Percentiles rank a stretch among this genome's conserved stretches.
phyloP scores from a whole-genome alignment of 1,140 invertebrate genomes.

The Protaetia brevitarsis region DNA sequence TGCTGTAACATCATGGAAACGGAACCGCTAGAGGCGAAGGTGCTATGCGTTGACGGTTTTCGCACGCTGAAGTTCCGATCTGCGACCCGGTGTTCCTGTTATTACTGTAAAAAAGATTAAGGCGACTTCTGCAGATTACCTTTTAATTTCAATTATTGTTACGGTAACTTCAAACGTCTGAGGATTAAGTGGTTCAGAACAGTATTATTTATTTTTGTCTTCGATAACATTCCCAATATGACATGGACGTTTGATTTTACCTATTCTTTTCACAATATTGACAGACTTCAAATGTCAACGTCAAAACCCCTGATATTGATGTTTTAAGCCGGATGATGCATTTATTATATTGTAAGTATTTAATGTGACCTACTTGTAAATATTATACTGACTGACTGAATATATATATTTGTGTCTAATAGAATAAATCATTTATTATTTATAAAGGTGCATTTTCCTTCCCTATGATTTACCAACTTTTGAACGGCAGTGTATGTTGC shows the following conservation, averaged over 20 bases:
- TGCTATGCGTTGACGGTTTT: conserved; percentile 73
- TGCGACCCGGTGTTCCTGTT: conserved; percentile 76
- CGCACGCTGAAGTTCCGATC: conserved; percentile 78
- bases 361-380: conserved; percentile 29
- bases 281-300: background rate
- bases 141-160: too few species aligned
- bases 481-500: too few species aligned
- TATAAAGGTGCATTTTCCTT: too few species aligned
- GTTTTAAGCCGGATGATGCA: background rate
- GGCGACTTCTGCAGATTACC: background rate
- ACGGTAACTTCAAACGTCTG: too few species aligned
- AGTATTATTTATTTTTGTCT: too few species aligned
- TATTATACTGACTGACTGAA: conserved; percentile 38
- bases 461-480: too few species aligned
- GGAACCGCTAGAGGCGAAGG: conserved; percentile 67
- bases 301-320: background rate
- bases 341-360: background rate
- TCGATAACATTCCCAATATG: too few species aligned
- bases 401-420: too few species aligned
- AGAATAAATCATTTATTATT: too few species aligned
- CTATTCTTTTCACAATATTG: too few species aligned
- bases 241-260: too few species aligned
- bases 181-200: too few species aligned
- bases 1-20: conserved; percentile 88
- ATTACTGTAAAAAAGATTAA: conserved; percentile 80